Percentiles rank a stretch among this genome's conserved stretches.
phyloP scores from a whole-genome alignment of 2,888 invertebrate species.

The Amblyjoppa fuscipennis region DNA sequence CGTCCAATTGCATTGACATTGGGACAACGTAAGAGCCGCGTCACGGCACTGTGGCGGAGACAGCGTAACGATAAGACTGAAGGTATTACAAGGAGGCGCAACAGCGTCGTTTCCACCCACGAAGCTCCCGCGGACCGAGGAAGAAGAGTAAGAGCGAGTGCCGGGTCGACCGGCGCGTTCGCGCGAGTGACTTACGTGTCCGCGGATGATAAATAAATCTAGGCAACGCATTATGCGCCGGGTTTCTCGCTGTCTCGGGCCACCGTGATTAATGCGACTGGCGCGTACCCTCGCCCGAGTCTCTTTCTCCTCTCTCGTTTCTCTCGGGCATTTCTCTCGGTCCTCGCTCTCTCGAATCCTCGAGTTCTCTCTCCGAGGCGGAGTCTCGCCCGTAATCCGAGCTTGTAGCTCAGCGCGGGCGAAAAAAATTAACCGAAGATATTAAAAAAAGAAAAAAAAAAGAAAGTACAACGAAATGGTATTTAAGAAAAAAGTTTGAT shows the following conservation, averaged over 20 bases:
- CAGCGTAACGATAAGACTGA: constrained; percentile 43
- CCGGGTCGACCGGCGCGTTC: constrained; percentile 73
- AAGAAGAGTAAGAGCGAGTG: constrained; percentile 44
- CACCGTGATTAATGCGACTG: constrained; percentile 79
- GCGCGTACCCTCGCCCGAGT: constrained; percentile 58
- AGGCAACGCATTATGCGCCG: constrained; percentile 80
- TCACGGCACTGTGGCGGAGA: background rate
- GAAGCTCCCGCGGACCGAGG: constrained; percentile 23
- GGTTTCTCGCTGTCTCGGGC: constrained; percentile 77
- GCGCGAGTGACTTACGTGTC: constrained; percentile 80
- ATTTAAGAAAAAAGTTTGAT: constrained; percentile 51
- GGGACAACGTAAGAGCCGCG: background rate
- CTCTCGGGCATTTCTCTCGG: constrained; percentile 25
- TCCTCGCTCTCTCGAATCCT: constrained; percentile 48
- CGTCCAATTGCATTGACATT: constrained; percentile 1
- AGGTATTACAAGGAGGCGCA: constrained; percentile 24
- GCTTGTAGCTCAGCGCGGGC: background rate
- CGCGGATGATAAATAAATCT: constrained; percentile 82
- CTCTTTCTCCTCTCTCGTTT: constrained; percentile 29
- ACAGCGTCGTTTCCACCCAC: constrained; percentile 24
- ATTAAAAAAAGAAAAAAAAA: constrained; percentile 30
- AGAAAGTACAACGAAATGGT: constrained; percentile 25
- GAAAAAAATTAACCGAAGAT: constrained; percentile 18
- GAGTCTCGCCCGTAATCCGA: background rate
- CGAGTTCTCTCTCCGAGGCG: constrained; percentile 24